Conservation (phyloP, 2,888 invertebrate species). For the Pterostichus madidus region DNA sequence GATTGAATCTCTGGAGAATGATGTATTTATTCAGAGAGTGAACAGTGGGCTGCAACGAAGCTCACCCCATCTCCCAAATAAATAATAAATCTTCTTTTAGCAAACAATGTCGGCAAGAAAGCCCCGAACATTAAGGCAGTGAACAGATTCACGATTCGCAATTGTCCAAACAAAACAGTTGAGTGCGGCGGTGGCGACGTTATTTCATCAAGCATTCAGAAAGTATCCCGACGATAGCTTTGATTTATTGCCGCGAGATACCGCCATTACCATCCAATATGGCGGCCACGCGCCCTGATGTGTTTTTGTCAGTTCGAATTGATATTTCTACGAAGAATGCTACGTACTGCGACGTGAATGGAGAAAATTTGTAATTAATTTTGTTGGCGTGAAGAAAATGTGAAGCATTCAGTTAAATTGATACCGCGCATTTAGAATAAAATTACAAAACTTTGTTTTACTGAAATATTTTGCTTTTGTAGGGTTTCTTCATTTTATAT, state of each 20-base stretch:
- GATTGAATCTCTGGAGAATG: constrained; percentile 2
- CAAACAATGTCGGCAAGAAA: constrained; percentile 29
- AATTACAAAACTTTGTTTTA: constrained; percentile 36
- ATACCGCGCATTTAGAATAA: constrained; percentile 44
- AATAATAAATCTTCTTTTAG: constrained; percentile 63
- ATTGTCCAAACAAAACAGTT: constrained; percentile 55
- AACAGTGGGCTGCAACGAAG: neutral
- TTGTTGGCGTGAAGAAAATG: constrained; percentile 45
- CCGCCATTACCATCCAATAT: constrained; percentile 61
- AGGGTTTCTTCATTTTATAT: neutral
- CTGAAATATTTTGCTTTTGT: constrained; percentile 27
- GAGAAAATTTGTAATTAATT: constrained; percentile 61
- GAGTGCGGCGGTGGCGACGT: constrained; percentile 44
- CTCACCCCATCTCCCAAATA: constrained; percentile 19
- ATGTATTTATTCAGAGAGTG: constrained; percentile 51
- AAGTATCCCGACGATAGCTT: constrained; percentile 56
- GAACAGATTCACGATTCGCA: constrained; percentile 35
- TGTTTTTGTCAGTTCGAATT: constrained; percentile 65
- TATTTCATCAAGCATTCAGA: constrained; percentile 63
- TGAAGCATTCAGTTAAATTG: constrained; percentile 29
- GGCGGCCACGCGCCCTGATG: constrained; percentile 56
- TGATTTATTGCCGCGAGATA: constrained; percentile 65
- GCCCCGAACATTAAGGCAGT: constrained; percentile 18
- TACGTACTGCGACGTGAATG: constrained; percentile 37
- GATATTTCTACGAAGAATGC: constrained; percentile 61